Conservation (phyloP, 2,797 vertebrate genomes). For the Sebastes hubbsi region DNA sequence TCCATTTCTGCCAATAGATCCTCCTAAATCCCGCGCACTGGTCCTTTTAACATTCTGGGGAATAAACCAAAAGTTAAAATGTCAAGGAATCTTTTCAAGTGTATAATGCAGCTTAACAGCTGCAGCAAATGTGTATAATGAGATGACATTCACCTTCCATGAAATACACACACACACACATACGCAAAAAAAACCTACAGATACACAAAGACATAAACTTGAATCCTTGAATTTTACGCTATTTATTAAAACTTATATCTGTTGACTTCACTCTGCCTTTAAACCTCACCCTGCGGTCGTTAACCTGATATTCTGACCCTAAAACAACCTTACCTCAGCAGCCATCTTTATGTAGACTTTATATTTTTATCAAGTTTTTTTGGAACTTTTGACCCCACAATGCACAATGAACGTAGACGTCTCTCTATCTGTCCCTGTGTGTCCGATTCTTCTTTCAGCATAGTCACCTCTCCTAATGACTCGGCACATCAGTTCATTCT, state of each 20-base stretch:
- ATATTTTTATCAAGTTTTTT: neutral
- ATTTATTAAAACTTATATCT: neutral
- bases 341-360: neutral
- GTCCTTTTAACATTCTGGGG: neutral
- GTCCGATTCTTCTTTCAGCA: neutral
- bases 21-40: neutral
- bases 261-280: neutral
- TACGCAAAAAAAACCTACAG: neutral
- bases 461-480: neutral
- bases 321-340: neutral
- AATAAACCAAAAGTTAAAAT: constrained; percentile 2
- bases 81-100: neutral
- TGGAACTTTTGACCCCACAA: neutral
- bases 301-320: neutral
- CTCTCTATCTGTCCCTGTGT: neutral
- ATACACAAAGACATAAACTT: neutral
- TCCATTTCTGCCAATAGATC: neutral
- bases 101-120: too few species aligned
- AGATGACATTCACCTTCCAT: constrained; percentile 24
- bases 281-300: neutral
- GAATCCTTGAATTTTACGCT: neutral
- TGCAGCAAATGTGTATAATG: neutral
- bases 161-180: neutral
- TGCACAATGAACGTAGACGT: neutral
- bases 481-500: constrained; percentile 8